Percentiles rank a stretch among this genome's conserved stretches.
phyloP scores from a whole-genome alignment of 2,113 vertebrate species.

The Sorex fumeus region DNA sequence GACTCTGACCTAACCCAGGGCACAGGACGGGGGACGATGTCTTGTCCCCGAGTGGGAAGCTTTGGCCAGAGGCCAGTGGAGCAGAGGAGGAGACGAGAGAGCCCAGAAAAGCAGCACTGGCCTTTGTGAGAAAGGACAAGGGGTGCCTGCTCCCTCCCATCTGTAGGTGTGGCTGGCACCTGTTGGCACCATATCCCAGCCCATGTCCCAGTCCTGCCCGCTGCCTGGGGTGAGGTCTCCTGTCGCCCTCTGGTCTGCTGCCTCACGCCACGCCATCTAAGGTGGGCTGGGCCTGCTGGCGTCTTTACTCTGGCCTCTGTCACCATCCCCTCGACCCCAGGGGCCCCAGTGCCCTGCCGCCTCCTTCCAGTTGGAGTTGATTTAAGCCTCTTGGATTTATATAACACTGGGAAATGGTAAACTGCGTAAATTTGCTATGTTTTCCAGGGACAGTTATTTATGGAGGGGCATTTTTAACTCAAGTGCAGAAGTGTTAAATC shows the following conservation, averaged over 20 bases:
- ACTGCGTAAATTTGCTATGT: conserved; percentile 91
- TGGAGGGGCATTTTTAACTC: conserved; percentile 91
- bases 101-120: neutral
- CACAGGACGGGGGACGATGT: neutral
- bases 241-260: neutral
- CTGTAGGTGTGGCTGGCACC: too few species aligned
- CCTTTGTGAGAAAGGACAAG: neutral
- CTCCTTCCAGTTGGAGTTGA: conserved; percentile 80
- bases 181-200: too few species aligned
- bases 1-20: neutral
- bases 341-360: neutral
- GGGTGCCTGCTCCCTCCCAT: neutral
- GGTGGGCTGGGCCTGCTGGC: neutral
- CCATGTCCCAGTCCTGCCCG: too few species aligned
- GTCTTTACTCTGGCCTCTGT: too few species aligned
- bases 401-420: conserved; percentile 88
- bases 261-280: neutral
- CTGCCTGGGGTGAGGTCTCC: too few species aligned
- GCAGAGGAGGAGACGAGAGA: neutral
- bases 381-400: conserved; percentile 89
- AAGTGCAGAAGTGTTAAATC: conserved; percentile 90
- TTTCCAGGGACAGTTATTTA: conserved; percentile 91
- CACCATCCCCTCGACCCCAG: neutral
- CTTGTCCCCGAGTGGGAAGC: neutral
- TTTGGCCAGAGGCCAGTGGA: neutral